Percentiles rank a stretch among this genome's conserved stretches.
Evolutionary conservation across 2,113 vertebrate genomes (phyloP).

Genomic region (Marmota flaviventris): DNA sequence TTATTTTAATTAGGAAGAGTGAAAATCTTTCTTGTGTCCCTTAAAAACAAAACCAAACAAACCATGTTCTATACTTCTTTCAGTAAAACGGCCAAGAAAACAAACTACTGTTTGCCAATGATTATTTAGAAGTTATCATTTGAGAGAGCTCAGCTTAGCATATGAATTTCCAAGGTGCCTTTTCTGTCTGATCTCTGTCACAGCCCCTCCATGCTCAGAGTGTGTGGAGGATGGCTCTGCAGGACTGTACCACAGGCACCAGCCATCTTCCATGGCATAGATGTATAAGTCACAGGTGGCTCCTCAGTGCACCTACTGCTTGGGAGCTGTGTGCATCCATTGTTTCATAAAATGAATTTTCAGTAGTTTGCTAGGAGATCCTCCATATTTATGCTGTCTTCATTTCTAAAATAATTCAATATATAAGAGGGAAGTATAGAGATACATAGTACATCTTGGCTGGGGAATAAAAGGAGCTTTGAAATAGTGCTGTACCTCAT

Average conservation of each 20-base stretch:
- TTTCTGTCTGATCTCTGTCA: not conserved
- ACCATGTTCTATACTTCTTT: not conserved
- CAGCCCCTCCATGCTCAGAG: not conserved
- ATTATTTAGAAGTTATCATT: not conserved
- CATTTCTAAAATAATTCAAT: conserved; percentile 26
- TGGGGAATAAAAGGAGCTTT: conserved; percentile 21
- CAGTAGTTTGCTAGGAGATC: not conserved
- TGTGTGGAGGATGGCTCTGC: not conserved
- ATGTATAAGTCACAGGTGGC: not conserved
- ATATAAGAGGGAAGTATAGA: not conserved
- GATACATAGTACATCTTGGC: not conserved
- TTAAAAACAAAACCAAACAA: too few relatives aligned
- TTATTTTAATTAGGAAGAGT: conserved; percentile 60
- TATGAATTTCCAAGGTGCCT: not conserved
- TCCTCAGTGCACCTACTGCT: not conserved
- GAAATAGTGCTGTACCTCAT: conserved; percentile 20
- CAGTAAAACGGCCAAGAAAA: not conserved
- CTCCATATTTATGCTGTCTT: conserved; percentile 40
- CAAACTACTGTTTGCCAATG: not conserved
- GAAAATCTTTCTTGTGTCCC: not conserved
- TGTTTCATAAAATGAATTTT: not conserved
- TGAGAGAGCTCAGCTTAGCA: not conserved
- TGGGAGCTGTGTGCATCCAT: not conserved
- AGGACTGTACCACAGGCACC: too few relatives aligned
- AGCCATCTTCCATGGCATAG: not conserved